These are phyloP conservation scores for Diplogasteroides magnus DNA, from an alignment of 1,140 invertebrate species.

Conservation along the genomic window DNA sequence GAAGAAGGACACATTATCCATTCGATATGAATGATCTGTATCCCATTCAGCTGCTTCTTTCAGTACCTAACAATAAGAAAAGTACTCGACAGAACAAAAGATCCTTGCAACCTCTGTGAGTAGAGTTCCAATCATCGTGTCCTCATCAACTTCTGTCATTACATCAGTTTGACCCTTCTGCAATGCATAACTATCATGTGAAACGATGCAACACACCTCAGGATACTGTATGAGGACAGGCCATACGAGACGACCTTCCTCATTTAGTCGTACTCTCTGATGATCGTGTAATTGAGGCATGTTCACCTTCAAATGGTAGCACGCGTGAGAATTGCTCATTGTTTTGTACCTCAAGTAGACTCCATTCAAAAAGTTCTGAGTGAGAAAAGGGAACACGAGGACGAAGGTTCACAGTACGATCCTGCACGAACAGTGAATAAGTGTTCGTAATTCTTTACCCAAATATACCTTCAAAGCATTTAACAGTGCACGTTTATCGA, in stretches of 20 bases:
- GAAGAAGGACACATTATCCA: neutral
- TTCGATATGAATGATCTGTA: neutral
- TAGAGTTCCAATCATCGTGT: neutral
- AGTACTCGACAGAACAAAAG: too few relatives aligned
- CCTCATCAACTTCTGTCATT: constrained; percentile 6
- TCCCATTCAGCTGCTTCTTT: neutral
- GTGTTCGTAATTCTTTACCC: too few relatives aligned
- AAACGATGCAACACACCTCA: neutral
- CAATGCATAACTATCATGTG: neutral
- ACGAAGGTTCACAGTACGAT: constrained; percentile 3
- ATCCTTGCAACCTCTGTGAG: neutral
- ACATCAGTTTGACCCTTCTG: constrained; percentile 8
- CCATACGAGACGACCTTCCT: constrained; percentile 4
- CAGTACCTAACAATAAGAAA: too few relatives aligned
- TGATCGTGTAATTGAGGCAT: neutral
- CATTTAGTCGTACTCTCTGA: neutral
- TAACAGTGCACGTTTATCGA: neutral
- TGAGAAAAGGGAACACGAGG: neutral
- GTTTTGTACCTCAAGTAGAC: neutral
- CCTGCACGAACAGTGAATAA: too few relatives aligned
- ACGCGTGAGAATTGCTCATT: too few relatives aligned
- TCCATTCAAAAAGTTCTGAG: constrained; percentile 13
- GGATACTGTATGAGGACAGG: constrained; percentile 13
- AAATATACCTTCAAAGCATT: too few relatives aligned
- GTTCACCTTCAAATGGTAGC: too few relatives aligned